Percentiles rank a stretch among this genome's conserved stretches.
Evolutionary conservation across 64 coral and sea anemone species (phyloP).

Genomic region (Montipora sp.): DNA sequence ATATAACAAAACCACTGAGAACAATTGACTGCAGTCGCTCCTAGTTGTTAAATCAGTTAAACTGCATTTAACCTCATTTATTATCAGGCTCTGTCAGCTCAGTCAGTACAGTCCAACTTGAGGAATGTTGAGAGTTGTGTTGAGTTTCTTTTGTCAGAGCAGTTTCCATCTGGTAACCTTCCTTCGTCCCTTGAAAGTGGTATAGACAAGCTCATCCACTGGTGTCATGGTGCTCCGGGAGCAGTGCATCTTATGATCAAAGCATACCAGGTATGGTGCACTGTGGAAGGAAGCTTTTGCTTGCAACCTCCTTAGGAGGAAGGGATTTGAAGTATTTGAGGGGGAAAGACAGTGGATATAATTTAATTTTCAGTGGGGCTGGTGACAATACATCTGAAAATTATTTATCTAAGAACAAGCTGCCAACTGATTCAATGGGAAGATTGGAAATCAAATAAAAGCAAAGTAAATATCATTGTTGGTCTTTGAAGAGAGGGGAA

Average conservation of each 20-base stretch:
- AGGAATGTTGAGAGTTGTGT: slow-evolving; percentile 74
- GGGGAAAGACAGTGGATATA: too few species aligned
- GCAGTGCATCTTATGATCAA: slow-evolving; percentile 89
- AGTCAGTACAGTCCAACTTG: slow-evolving; percentile 72
- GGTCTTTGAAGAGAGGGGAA: too few species aligned
- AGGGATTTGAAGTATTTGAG: too few species aligned
- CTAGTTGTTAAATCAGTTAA: too few species aligned
- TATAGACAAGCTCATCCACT: slow-evolving; percentile 87
- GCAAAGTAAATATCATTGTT: too few species aligned
- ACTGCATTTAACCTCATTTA: neutral
- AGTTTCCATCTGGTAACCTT: slow-evolving; percentile 92
- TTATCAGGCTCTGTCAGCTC: slow-evolving; percentile 48
- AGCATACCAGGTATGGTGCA: slow-evolving; percentile 74
- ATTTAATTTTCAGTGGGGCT: too few species aligned
- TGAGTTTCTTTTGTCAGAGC: slow-evolving; percentile 83
- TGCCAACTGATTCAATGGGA: too few species aligned
- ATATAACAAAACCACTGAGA: too few species aligned
- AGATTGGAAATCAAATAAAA: too few species aligned
- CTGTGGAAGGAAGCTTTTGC: neutral
- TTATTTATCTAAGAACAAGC: too few species aligned
- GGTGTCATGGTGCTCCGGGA: slow-evolving; percentile 98
- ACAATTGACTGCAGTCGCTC: neutral
- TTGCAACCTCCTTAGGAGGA: neutral
- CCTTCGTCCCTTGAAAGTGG: slow-evolving; percentile 89
- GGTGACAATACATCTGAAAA: too few species aligned